phyloP scores from a whole-genome alignment of 2,888 invertebrate species.

The Rosalia funebris region DNA sequence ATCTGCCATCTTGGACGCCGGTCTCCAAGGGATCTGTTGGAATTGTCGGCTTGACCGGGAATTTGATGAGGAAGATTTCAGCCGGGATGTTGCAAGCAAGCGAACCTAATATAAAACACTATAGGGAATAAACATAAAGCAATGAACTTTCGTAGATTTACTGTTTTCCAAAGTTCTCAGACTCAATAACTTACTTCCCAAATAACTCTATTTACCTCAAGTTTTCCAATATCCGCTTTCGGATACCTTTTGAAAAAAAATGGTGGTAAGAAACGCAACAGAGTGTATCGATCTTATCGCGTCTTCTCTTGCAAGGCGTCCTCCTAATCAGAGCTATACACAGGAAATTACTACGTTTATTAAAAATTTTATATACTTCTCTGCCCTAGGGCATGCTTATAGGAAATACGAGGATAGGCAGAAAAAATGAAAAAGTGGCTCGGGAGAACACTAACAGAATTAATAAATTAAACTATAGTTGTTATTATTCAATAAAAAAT shows the following conservation, averaged over 20 bases:
- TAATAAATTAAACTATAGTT: too few species aligned
- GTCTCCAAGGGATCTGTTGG: slow-evolving; percentile 44
- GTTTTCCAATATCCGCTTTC: slow-evolving; percentile 20
- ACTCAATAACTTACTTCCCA: slow-evolving; percentile 38
- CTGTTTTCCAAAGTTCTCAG: slow-evolving; percentile 34
- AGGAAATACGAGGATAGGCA: too few species aligned
- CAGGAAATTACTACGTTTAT: neutral
- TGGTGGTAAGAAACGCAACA: slow-evolving; percentile 1
- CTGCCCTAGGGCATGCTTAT: neutral
- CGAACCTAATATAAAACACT: slow-evolving; percentile 51
- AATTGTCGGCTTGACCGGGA: slow-evolving; percentile 53
- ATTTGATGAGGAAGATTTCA: slow-evolving; percentile 54
- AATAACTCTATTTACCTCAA: slow-evolving; percentile 28
- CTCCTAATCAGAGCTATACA: neutral
- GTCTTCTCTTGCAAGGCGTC: neutral
- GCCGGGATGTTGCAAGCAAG: slow-evolving; percentile 37
- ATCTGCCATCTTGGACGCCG: slow-evolving; percentile 27
- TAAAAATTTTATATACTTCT: too few species aligned
- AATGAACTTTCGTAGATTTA: slow-evolving; percentile 45
- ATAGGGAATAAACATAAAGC: slow-evolving; percentile 50
- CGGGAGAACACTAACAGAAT: too few species aligned
- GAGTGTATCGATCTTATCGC: slow-evolving; percentile 4
- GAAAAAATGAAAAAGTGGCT: too few species aligned
- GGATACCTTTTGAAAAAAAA: slow-evolving; percentile 1
- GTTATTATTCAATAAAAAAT: too few species aligned